Base-by-base conservation (phyloP, 2,113 vertebrate genomes). In the Proterorhinus semilunaris region DNA sequence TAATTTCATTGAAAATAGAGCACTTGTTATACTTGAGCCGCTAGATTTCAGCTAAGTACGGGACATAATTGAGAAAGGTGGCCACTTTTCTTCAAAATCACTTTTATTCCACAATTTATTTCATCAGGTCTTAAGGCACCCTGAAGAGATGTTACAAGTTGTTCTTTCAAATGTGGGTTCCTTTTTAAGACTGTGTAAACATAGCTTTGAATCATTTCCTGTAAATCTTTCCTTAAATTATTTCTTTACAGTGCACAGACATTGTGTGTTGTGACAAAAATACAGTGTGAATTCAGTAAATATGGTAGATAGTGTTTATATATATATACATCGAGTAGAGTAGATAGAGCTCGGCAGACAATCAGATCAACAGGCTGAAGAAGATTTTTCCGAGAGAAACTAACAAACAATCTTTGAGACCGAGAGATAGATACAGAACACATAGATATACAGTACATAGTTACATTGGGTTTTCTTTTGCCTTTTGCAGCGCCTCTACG, bases 51-150 rank as follows among this genome's bases (percentile, higher is more conserved):
- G 8, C 11, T 10, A 55, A 55, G 10, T 21, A 16, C 55, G 12
- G 27, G 27, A 36, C 27, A 42, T 58, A 42, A 61, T 61, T 45
- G 58, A 61, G 45, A 51, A 61, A 61, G 15, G 13, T 10, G 58
- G 58, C 2, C 15, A 45, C 15, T 61, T 36, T 93, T 83, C 80
- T 89, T 88, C 87, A 90, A 94, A 94, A 93, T 91, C 90, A 92
- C 91, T 89, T 94, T 94, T 91, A 93, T 93, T 94, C 91, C 88
- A 91, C 86, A 88, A 87, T 89, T 87, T 76, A 89, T 89, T 88
- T 91, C 52, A 83, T 86, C 85, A 85, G 87, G 88, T 88, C 85
- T 90, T 87, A 91, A 90, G 89, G 89, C 87, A 88, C 86, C 89
- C 90, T 87, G 84, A 87, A 87, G 80, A 90, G 88, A 91, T 91